Base-by-base conservation (phyloP, 2,113 vertebrate genomes). In the Puffinus mauretanicus region DNA sequence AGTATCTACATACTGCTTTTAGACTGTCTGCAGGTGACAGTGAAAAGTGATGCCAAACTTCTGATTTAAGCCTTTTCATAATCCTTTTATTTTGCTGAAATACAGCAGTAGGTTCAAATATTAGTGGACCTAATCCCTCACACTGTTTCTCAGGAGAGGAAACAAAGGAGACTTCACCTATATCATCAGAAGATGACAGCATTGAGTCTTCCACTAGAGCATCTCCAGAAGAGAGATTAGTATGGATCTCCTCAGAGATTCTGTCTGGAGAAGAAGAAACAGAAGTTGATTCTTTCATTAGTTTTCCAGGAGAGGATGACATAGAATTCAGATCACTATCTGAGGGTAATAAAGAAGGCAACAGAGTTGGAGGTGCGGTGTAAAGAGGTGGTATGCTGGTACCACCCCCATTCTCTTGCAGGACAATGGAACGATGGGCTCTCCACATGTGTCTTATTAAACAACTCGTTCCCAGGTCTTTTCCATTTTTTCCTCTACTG, bases 381-480 rank as follows among this genome's bases (percentile, higher is more conserved):
- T 99, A 99, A 11, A 99, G 98, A 49, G 99, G 98, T 3, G 99
- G 99, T 94, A 99, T 98, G 93, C 98, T 98, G 30, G 98, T 96
- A 83, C 98, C 99, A 51, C 98, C 98, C 78, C 99, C 99, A 2
- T 99, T 99, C 96, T 99, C 99, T 96, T 99, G 99, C n/a, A 99
- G 98, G 84, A 99, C 99, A 18, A 99, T 99, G 83, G 99, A 98
- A 87, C 99, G 99, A 97, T 99, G 99, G 9, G 99, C 99, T 87
- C 99, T 97, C 99, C 99, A 99, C 99, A 99, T 99, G 51, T 99
- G 99, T 71, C 99, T 98, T 93, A 99, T 99, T 60, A 99, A 99
- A 97, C 99, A 99, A 97, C 99, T 99, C 0, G 99, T 99, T 88
- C 99, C 99, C 52, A 99, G 96, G 95, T 99, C 99, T 98, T 99